These are phyloP conservation scores for Oithona nana DNA, from an alignment of 2,888 invertebrate species.

Conservation along the genomic window DNA sequence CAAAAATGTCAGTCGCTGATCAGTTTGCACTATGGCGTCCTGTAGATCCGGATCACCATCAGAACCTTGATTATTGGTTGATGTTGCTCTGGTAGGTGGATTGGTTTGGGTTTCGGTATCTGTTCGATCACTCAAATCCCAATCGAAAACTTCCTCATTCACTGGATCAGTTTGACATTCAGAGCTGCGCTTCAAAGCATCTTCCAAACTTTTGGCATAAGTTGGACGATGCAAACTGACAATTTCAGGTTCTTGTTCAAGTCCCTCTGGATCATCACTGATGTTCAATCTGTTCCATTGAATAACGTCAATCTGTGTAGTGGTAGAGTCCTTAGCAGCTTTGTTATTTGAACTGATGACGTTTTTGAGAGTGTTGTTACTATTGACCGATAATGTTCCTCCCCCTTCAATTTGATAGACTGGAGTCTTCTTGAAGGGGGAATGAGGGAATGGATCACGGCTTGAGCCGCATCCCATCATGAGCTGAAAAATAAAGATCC, in stretches of 20 bases:
- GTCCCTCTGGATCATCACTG: background rate
- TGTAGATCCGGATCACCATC: background rate
- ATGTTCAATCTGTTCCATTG: background rate
- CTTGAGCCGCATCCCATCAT: background rate
- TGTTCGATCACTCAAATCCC: constrained; percentile 20
- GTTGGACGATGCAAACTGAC: background rate
- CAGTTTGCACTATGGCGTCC: constrained; percentile 21
- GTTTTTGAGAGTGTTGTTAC: too few species aligned
- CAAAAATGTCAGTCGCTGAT: constrained; percentile 13
- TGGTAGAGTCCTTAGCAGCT: too few species aligned
- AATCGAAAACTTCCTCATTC: constrained; percentile 21
- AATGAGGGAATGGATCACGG: too few species aligned
- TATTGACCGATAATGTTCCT: too few species aligned
- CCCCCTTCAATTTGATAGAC: background rate
- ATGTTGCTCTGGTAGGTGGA: background rate
- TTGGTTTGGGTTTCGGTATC: constrained; percentile 17
- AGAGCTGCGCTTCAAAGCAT: background rate
- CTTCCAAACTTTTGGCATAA: background rate
- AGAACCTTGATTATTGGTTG: background rate
- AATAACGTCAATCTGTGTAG: background rate
- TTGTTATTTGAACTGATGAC: too few species aligned
- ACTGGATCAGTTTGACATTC: constrained; percentile 20
- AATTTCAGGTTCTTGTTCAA: background rate
- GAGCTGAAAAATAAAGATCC: background rate
- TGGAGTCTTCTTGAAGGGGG: too few species aligned